Base-by-base conservation (phyloP, 2,888 invertebrate species). In the Phasia obesa region DNA sequence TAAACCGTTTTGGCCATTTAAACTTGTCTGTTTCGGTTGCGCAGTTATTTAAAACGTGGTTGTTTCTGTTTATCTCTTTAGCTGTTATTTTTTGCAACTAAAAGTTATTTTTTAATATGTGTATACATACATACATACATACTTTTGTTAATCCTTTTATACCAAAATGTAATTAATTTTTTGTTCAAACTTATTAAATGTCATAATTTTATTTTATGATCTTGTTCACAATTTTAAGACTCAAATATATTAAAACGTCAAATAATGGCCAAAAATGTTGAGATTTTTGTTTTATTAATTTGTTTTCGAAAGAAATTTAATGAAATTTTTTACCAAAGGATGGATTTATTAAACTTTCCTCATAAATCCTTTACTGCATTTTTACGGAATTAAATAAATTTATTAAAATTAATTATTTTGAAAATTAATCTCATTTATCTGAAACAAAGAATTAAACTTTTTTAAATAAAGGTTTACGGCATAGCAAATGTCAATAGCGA, bases 1-100 rank as follows among this genome's bases (percentile, higher is more conserved):
- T 75, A 60, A 78, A 75, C 49, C 57, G 51, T 78, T 82, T 78
- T 70, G 47, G n/a, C 44, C 71, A 27, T 69, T 82, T 75, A 78
- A 70, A 59, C 74, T 70, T 78, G 78, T 74, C 60, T 47, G 69
- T 62, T 65, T 76, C 44, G 31, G 75, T 81, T 62, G 44, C 25
- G 15, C 38, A 59, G 44, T 71, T 76, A 73, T 65, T 69, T 62
- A 49, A 47, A 49, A 49, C 25, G 23, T 47, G n/a, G 27, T 23
- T 49, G 25, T 67, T 70, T 42, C 3, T 69, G 67, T 78, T 78
- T 77, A 51, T 76, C 71, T 53, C 13, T 44, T 11, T 9, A 69
- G 53, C 67, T 74, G 73, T 62, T 62, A 80, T n/a, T 23, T 67
- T 69, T 62, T 44, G 60, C 67, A 55, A 47, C 42, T 71, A 1